A percentile compares a stretch with the other conserved stretches of the same genome.
Evolutionary conservation across 1,140 invertebrate genomes (phyloP).

Genomic region (Notospermus geniculatus): DNA sequence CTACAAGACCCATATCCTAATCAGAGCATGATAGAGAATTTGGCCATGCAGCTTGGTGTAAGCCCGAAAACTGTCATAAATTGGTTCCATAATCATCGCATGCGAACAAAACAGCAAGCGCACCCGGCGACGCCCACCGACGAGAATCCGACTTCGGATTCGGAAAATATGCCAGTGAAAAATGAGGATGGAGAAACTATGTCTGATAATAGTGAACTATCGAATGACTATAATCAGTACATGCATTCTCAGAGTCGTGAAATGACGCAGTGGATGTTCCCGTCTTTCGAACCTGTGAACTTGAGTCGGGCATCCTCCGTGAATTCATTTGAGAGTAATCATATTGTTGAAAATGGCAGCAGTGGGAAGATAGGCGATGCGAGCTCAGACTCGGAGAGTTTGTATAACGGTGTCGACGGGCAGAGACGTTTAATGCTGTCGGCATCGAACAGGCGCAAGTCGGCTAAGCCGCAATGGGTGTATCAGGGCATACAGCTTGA

Average conservation of each 20-base stretch:
- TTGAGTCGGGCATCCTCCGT: conserved; percentile 11
- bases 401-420: conserved; percentile 5
- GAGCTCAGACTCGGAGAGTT: neutral
- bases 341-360: neutral
- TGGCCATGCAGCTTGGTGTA: conserved; percentile 86
- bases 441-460: conserved; percentile 69
- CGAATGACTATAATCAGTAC: conserved; percentile 12
- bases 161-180: neutral
- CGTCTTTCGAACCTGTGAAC: conserved; percentile 45
- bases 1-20: conserved; percentile 94
- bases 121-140: conserved; percentile 29
- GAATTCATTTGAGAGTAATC: neutral
- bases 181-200: conserved; percentile 3
- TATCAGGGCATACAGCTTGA: conserved; percentile 86
- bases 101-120: conserved; percentile 79
- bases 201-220: conserved; percentile 9
- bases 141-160: neutral
- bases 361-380: no score
- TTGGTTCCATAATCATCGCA: conserved; percentile 99
- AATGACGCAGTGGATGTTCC: conserved; percentile 51
- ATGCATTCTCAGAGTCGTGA: conserved; percentile 30
- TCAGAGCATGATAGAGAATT: conserved; percentile 89
- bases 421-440: neutral
- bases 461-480: conserved; percentile 94
- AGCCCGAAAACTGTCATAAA: conserved; percentile 91